Evolutionary conservation across 2,888 invertebrate species (phyloP).

Genomic region (Harpalus rubripes): DNA sequence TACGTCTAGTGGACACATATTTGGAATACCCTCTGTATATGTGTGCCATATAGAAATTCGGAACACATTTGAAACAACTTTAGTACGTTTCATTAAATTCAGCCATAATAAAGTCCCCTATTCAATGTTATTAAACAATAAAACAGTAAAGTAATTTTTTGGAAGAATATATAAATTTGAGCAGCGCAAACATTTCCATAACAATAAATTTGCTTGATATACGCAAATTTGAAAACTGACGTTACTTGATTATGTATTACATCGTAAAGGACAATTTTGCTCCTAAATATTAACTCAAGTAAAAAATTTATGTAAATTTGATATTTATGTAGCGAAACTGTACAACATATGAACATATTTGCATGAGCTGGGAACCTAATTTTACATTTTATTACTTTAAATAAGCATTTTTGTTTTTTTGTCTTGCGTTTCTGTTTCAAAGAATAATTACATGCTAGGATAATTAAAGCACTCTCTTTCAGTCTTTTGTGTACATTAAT

Average conservation of each 20-base stretch:
- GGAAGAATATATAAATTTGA: constrained; percentile 8
- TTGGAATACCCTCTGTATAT: too few species aligned
- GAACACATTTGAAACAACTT: neutral
- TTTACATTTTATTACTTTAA: constrained; percentile 20
- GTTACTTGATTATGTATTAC: constrained; percentile 7
- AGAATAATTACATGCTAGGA: constrained; percentile 3
- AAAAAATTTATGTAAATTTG: constrained; percentile 40
- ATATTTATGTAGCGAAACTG: constrained; percentile 19
- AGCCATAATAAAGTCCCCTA: neutral
- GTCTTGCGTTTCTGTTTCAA: neutral
- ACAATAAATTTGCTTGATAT: constrained; percentile 22
- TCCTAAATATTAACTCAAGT: constrained; percentile 17
- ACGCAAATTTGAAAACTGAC: constrained; percentile 19
- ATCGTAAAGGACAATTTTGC: constrained; percentile 28
- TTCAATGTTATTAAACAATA: neutral
- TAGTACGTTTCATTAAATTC: neutral
- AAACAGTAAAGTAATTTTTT: neutral
- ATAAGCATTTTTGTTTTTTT: constrained; percentile 8
- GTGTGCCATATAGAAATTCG: neutral
- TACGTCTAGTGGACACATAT: too few species aligned
- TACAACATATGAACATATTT: constrained; percentile 20
- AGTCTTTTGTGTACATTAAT: neutral
- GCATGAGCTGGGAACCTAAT: neutral
- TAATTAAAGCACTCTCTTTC: neutral
- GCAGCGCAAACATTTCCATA: constrained; percentile 19